These are phyloP conservation scores for Gnatocerus cornutus DNA, from an alignment of 2,888 invertebrate genomes.

Conservation along the genomic window DNA sequence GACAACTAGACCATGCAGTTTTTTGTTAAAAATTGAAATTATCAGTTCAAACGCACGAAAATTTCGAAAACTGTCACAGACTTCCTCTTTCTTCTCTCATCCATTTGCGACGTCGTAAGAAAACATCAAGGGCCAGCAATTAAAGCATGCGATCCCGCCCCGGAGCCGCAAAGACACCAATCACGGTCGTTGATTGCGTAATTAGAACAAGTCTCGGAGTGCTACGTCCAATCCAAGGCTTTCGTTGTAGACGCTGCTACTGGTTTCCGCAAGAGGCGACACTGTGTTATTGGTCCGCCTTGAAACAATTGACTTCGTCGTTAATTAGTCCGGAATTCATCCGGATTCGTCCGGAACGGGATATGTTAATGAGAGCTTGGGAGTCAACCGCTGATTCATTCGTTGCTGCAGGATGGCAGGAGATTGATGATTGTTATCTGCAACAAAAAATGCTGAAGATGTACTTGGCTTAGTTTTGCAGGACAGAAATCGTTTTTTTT, in stretches of 20 bases:
- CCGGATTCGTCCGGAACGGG: conserved; percentile 28
- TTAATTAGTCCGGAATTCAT: conserved; percentile 46
- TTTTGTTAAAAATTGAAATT: no score
- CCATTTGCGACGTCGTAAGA: conserved; percentile 12
- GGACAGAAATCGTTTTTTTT: no score
- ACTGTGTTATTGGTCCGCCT: conserved; percentile 48
- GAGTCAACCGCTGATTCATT: background rate
- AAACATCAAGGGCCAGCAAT: conserved; percentile 64
- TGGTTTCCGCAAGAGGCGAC: conserved; percentile 58
- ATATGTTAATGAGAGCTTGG: conserved; percentile 19
- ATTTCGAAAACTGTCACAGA: no score
- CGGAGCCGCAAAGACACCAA: conserved; percentile 64
- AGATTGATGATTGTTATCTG: conserved; percentile 11
- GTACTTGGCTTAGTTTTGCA: no score
- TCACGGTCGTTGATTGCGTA: conserved; percentile 69
- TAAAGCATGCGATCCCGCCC: conserved; percentile 67
- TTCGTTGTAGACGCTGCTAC: conserved; percentile 65
- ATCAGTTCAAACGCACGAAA: no score
- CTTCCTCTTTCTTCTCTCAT: background rate
- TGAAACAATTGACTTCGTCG: conserved; percentile 45
- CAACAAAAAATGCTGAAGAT: background rate
- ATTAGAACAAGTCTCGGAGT: conserved; percentile 69
- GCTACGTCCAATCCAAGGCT: conserved; percentile 63
- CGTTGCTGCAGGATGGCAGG: conserved; percentile 3
- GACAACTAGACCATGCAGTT: no score